Conservation (phyloP, 2,888 invertebrate species). For the Tridacna crocea region DNA sequence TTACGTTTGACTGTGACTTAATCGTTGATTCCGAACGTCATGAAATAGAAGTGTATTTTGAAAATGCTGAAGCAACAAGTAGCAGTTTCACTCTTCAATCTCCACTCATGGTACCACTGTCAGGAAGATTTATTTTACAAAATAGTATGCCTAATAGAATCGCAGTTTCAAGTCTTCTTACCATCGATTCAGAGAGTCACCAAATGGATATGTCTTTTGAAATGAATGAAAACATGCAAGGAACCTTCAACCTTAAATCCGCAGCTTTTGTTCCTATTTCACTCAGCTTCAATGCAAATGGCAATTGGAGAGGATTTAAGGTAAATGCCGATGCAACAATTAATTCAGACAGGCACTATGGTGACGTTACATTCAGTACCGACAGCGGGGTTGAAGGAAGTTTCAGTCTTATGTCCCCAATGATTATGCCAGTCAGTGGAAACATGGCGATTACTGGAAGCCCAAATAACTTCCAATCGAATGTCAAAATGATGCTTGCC, state of each 20-base stretch:
- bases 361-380: not conserved
- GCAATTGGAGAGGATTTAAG: not conserved
- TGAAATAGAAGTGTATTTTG: not conserved
- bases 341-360: conserved; percentile 6
- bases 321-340: conserved; percentile 1
- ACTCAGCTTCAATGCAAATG: not conserved
- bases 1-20: not conserved
- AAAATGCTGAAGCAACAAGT: not conserved
- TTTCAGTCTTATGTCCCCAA: conserved; percentile 13
- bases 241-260: conserved; percentile 5
- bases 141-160: not conserved
- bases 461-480: not conserved
- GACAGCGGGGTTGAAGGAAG: not conserved
- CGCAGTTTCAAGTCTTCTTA: not conserved
- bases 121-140: not conserved
- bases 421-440: not conserved
- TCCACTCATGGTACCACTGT: not conserved
- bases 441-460: not conserved
- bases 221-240: not conserved
- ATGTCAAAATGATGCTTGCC: not conserved
- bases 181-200: not conserved
- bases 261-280: not conserved
- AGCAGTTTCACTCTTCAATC: not conserved
- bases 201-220: conserved; percentile 5
- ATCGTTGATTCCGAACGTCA: not conserved